Evolutionary conservation across 2,888 invertebrate species (phyloP).

Genomic region (Neoascia interrupta): DNA sequence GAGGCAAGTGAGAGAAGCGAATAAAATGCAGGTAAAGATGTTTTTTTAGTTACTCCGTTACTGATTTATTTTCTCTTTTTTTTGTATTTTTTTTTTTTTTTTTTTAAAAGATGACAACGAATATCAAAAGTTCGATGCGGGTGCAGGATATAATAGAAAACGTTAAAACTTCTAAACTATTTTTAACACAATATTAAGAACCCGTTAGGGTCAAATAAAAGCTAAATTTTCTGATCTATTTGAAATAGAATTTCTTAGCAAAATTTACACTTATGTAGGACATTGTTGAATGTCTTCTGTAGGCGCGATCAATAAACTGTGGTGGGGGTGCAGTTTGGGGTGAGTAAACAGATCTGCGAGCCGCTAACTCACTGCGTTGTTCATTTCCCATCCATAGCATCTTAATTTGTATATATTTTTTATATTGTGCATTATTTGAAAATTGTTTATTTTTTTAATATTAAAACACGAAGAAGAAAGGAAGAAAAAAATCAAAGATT

Average conservation of each 20-base stretch:
- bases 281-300: constrained; percentile 78
- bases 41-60: too few relatives aligned
- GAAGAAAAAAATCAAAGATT: constrained; percentile 51
- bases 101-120: constrained; percentile 19
- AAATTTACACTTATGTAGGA: constrained; percentile 79
- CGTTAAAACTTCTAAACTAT: constrained; percentile 18
- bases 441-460: constrained; percentile 1
- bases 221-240: constrained; percentile 1
- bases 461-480: constrained; percentile 51
- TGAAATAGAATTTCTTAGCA: constrained; percentile 43
- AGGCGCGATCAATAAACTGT: constrained; percentile 72
- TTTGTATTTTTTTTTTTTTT: constrained; percentile 7
- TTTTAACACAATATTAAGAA: constrained; percentile 10
- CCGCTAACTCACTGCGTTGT: constrained; percentile 71
- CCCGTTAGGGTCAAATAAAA: constrained; percentile 6
- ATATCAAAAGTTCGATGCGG: constrained; percentile 15
- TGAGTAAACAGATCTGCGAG: constrained; percentile 76
- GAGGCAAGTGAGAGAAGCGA: constrained; percentile 33
- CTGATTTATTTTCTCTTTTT: neutral
- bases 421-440: constrained; percentile 11
- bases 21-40: constrained; percentile 2
- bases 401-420: constrained; percentile 69
- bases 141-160: constrained; percentile 25
- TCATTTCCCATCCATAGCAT: constrained; percentile 78
- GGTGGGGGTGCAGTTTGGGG: constrained; percentile 75